Evolutionary conservation across 1,140 invertebrate species (phyloP).

Genomic region (Lamellibrachia luymesi): DNA sequence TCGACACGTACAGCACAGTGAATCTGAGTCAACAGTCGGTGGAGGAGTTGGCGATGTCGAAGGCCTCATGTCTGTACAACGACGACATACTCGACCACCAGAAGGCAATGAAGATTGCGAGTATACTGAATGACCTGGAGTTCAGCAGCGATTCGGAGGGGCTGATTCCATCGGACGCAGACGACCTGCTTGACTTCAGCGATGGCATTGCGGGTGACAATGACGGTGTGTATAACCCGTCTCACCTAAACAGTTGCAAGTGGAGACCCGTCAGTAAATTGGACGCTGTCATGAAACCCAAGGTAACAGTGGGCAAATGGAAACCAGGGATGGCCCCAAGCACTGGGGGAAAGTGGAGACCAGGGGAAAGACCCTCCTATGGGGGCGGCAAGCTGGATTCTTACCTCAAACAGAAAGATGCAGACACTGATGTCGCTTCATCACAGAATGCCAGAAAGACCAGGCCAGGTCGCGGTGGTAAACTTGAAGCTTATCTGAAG

Average conservation of each 20-base stretch:
- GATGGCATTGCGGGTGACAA: constrained; percentile 58
- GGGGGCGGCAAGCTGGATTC: neutral
- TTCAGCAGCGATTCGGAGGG: constrained; percentile 18
- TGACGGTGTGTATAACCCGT: neutral
- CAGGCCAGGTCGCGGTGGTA: neutral
- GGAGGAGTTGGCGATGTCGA: constrained; percentile 47
- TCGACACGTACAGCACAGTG: neutral
- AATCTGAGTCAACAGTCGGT: neutral
- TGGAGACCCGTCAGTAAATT: neutral
- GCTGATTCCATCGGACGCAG: constrained; percentile 11
- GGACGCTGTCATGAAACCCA: neutral
- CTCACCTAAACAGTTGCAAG: neutral
- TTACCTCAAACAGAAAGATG: neutral
- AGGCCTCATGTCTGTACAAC: neutral
- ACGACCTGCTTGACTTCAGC: constrained; percentile 66
- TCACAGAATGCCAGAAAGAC: neutral
- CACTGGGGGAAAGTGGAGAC: neutral
- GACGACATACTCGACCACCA: constrained; percentile 7
- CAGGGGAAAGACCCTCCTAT: neutral
- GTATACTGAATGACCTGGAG: constrained; percentile 14
- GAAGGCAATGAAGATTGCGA: constrained; percentile 11
- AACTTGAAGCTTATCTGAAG: constrained; percentile 1
- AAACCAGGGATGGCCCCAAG: neutral
- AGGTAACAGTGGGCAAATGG: neutral
- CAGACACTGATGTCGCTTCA: neutral